A percentile compares a stretch with the other conserved stretches of the same genome.
phyloP scores from a whole-genome alignment of 2,888 invertebrate species.

The Argyresthia goedartella region DNA sequence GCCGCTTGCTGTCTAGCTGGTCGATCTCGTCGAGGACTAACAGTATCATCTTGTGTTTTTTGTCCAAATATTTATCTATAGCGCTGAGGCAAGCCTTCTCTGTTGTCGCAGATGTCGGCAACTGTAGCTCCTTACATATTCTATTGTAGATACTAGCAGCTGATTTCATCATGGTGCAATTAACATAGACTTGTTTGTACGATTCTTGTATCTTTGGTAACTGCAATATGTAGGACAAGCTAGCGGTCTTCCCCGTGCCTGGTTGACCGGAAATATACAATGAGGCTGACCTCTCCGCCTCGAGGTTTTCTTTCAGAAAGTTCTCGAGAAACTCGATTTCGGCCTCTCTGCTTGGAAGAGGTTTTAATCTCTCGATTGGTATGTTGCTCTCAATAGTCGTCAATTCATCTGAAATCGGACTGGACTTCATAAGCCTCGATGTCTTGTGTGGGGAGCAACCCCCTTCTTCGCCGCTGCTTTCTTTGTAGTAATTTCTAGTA shows the following conservation, averaged over 20 bases:
- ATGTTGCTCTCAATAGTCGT: constrained; percentile 4
- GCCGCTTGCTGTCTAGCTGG: constrained; percentile 86
- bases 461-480: constrained; percentile 4
- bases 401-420: no score
- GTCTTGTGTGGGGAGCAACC: constrained; percentile 33
- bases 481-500: constrained; percentile 4
- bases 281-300: constrained; percentile 78
- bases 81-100: constrained; percentile 76
- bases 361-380: constrained; percentile 19
- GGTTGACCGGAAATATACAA: constrained; percentile 97
- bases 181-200: constrained; percentile 79
- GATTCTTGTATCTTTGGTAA: constrained; percentile 69
- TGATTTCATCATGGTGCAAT: constrained; percentile 92
- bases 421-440: constrained; percentile 11
- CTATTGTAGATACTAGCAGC: constrained; percentile 83
- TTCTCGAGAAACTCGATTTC: constrained; percentile 78
- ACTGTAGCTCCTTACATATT: constrained; percentile 79
- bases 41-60: constrained; percentile 81
- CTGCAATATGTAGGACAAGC: constrained; percentile 80
- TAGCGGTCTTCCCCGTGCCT: constrained; percentile 97
- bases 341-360: constrained; percentile 82
- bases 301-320: constrained; percentile 78
- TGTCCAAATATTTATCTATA: constrained; percentile 78
- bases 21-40: constrained; percentile 96
- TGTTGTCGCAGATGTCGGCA: constrained; percentile 67